Evolutionary conservation across 2,113 vertebrate species (phyloP).

Genomic region (Pogona vitticeps): DNA sequence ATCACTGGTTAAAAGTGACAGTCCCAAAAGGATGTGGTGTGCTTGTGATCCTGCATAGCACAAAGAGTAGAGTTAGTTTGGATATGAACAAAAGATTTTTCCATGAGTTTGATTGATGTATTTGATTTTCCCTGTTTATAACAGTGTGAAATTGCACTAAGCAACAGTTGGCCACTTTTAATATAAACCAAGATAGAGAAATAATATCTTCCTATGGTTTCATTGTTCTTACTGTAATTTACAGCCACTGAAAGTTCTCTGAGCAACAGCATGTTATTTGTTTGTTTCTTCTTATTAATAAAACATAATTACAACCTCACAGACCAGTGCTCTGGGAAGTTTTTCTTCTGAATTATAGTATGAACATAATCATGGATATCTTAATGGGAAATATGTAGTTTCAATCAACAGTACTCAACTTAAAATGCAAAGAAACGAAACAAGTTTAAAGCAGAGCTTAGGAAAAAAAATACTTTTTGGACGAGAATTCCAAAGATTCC

Average conservation of each 20-base stretch:
- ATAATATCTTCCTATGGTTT: conserved; percentile 16
- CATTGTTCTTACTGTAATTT: conserved; percentile 3
- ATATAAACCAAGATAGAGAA: conserved; percentile 20
- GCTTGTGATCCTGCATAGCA: neutral
- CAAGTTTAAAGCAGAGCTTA: no score
- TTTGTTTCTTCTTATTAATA: conserved; percentile 9
- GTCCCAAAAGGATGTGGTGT: neutral
- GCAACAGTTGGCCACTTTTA: neutral
- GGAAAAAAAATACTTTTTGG: no score
- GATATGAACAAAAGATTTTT: neutral
- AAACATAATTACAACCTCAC: neutral
- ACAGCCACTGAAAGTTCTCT: neutral
- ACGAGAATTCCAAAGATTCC: neutral
- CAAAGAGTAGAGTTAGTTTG: neutral
- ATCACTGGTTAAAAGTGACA: neutral
- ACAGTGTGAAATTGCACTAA: conserved; percentile 6
- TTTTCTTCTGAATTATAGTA: neutral
- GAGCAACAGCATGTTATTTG: neutral
- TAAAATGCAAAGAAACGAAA: neutral
- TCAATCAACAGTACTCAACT: neutral
- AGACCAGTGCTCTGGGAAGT: neutral
- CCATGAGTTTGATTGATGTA: neutral
- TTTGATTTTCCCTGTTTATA: conserved; percentile 19
- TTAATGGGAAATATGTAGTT: neutral
- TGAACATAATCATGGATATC: neutral